Evolutionary conservation across 1,140 invertebrate species (phyloP), one percentile per base, ranked within the genome.

Genomic region (Drosophila kikkawai): DNA sequence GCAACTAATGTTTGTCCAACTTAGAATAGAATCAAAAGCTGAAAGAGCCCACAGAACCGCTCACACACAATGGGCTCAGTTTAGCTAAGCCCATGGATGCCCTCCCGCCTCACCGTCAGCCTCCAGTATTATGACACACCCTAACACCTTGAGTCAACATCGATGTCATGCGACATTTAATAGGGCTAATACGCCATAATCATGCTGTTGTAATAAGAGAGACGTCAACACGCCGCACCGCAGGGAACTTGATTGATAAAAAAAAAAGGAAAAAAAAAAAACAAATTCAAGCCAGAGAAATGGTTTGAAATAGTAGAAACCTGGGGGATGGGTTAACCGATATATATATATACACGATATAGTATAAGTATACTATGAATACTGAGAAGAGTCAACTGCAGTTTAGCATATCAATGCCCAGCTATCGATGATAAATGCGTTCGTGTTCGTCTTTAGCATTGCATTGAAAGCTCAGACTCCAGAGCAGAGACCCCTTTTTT

Each of bases 141-240:
- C 70, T 63, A 77, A 57, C 71, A 75, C 78, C 77, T 80, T 56
- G 60, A 73, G 69, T 71, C 77, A 75, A 80, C 79, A 79, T 70
- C 84, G 67, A 78, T 78, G 75, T 78, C 61, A 76, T 69, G 81
- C 70, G 63, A 71, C 64, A 69, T 34, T 80, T 90, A 90, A 85
- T 84, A 70, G 84, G 77, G 70, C 84, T 90, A 88, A 88, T 88
- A 75, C 84, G 85, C 69, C 81, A 84, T 90, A 88, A 88, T 90
- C 61, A 90, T 74, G 85, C 80, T 84, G 68, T 84, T 90, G 80
- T 78, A 84, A 84, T 90, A 88, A 88, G 85, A 90, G 78, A 88
- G 84, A 88, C 85, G 78, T 88, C 84, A 88, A 88, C 84, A 90
- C 85, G 85, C 74, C 42, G 78, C 84, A 85, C 84, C 81, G 50